phyloP scores from a whole-genome alignment of 2,888 invertebrate genomes.

The Amphimallon solstitiale region DNA sequence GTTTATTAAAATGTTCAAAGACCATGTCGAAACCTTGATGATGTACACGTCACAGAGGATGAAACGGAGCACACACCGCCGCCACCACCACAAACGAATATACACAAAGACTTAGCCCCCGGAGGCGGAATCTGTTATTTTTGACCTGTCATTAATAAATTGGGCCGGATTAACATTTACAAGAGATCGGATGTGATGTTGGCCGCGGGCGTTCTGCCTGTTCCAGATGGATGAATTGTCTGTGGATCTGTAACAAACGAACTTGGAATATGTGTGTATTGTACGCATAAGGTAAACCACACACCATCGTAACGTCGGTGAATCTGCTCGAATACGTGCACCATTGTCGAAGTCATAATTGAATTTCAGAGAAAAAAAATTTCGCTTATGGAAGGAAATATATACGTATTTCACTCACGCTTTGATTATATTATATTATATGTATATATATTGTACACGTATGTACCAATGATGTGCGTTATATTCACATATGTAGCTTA shows the following conservation, averaged over 20 bases:
- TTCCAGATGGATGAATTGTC: conserved; percentile 52
- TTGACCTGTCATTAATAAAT: conserved; percentile 63
- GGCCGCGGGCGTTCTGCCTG: conserved; percentile 52
- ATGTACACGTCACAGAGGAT: conserved; percentile 52
- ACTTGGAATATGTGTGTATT: conserved; percentile 30
- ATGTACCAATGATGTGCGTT: too few species aligned
- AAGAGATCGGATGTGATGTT: conserved; percentile 57
- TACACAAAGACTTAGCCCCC: conserved; percentile 60
- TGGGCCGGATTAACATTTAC: conserved; percentile 56
- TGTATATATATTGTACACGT: too few species aligned
- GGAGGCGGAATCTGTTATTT: conserved; percentile 59
- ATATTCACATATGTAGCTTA: too few species aligned
- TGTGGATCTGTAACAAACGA: conserved; percentile 38
- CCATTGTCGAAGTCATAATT: conserved; percentile 14
- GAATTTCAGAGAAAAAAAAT: background rate
- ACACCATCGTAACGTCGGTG: background rate
- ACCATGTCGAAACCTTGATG: conserved; percentile 54
- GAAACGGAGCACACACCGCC: conserved; percentile 49
- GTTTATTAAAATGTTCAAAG: conserved; percentile 62
- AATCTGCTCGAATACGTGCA: background rate
- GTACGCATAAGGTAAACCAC: conserved; percentile 6
- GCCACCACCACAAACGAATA: conserved; percentile 22
- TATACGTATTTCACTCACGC: too few species aligned
- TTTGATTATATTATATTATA: too few species aligned
- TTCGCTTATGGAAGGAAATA: background rate